These are phyloP conservation scores for Lampris incognitus DNA, from an alignment of 2,113 vertebrate species.

Conservation along the genomic window DNA sequence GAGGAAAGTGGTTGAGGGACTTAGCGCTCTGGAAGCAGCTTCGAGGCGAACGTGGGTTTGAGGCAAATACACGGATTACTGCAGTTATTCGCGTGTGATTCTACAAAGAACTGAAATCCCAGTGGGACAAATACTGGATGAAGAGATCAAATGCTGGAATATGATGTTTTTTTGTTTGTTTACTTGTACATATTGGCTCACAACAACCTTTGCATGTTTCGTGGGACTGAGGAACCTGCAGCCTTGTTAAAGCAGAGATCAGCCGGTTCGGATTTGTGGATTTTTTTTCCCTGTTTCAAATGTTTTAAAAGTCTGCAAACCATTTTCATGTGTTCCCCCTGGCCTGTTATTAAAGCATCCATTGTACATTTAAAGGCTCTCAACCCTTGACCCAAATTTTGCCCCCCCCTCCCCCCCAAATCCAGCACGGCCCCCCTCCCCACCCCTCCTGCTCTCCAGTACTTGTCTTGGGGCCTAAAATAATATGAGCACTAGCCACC, in stretches of 20 bases:
- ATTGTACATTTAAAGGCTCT: slow-evolving; percentile 67
- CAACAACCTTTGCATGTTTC: slow-evolving; percentile 8
- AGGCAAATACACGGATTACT: background rate
- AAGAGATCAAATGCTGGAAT: slow-evolving; percentile 36
- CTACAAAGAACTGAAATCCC: slow-evolving; percentile 11
- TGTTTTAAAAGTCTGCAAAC: slow-evolving; percentile 69
- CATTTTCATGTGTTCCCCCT: slow-evolving; percentile 62
- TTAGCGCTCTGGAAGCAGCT: background rate
- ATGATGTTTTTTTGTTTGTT: slow-evolving; percentile 14
- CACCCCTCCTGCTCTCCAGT: slow-evolving; percentile 16
- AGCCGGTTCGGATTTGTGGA: slow-evolving; percentile 33
- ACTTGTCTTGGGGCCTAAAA: slow-evolving; percentile 58
- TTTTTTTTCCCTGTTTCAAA: slow-evolving; percentile 36
- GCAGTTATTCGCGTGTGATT: slow-evolving; percentile 6
- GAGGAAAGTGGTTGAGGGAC: background rate
- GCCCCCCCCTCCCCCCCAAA: slow-evolving; percentile 33
- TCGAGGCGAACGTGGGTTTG: background rate
- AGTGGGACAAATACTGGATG: background rate
- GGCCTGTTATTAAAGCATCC: slow-evolving; percentile 62
- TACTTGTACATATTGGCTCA: background rate
- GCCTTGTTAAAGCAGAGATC: slow-evolving; percentile 35
- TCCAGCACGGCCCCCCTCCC: background rate
- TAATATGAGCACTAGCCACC: slow-evolving; percentile 43
- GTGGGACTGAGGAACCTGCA: slow-evolving; percentile 20
- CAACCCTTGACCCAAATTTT: slow-evolving; percentile 66